Base-by-base conservation (phyloP, 2,113 vertebrate genomes). In the Prolemur simus region DNA sequence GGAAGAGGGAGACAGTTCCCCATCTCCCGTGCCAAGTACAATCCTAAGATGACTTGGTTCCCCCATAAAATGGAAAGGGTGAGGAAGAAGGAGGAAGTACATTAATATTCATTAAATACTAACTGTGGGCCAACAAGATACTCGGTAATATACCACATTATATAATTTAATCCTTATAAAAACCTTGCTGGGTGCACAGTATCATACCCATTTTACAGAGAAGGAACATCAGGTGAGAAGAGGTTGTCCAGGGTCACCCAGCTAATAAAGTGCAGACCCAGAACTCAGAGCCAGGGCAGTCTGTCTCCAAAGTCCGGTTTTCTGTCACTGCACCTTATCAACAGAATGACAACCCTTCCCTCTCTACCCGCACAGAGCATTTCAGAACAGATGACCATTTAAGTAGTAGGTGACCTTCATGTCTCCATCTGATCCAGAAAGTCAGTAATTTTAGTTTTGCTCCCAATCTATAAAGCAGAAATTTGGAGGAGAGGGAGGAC, bases 401-500 rank as follows among this genome's bases (percentile, higher is more conserved):
- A 25, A 21, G 4, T 0, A 71, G 34, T 4, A 90, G 47, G 15
- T 21, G 4, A 34, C 10, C 27, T 21, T 71, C 14, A 78, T 3
- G 6, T 64, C 39, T 87, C 34, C 20, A 58, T 68, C 27, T 45
- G 42, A 83, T 7, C 12, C 58, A 87, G 3, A 93, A n/a, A 76
- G 64, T 39, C n/a, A 87, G 47, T 47, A n/a, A 77, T 34, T 73
- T 89, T 80, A 37, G 6, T 49, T 69, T 74, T 94, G 5, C 2
- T 89, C 6, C 68, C 56, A 78, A 84, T 80, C 71, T 23, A 76
- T 45, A 74, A 78, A 68, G 27, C 74, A 76, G 15, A 78, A 49
- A 45, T 66, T 68, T 68, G 11, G 58, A 83, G 6, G 25, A 86
- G 20, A 56, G 32, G 58, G 23, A 56, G 4, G 69, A 95, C 2